Conservation (phyloP, 2,888 invertebrate genomes). For the Zygogramma bicolorata region DNA sequence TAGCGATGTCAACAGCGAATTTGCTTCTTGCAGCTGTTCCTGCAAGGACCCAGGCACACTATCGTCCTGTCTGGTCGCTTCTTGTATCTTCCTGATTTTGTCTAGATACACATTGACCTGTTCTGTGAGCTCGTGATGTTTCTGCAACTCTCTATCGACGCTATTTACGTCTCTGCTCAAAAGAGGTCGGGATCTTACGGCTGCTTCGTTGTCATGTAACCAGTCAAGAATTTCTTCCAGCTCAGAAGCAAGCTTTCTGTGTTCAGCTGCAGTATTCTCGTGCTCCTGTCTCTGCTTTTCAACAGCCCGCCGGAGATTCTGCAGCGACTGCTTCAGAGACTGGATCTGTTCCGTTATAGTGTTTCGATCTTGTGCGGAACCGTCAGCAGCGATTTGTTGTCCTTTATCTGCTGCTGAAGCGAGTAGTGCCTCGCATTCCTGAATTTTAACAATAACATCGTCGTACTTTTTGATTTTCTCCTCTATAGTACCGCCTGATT, state of each 20-base stretch:
- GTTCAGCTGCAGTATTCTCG: constrained; percentile 88
- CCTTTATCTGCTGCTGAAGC: constrained; percentile 93
- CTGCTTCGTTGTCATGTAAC: constrained; percentile 85
- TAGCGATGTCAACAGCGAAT: constrained; percentile 80
- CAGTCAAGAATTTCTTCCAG: constrained; percentile 86
- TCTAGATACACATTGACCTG: constrained; percentile 80
- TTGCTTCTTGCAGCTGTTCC: constrained; percentile 88
- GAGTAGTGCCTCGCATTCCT: constrained; percentile 89
- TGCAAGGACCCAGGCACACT: constrained; percentile 83
- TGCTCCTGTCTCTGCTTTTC: constrained; percentile 90
- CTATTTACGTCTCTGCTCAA: constrained; percentile 82
- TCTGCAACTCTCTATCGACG: constrained; percentile 84
- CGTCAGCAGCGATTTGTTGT: constrained; percentile 92
- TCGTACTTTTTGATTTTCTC: constrained; percentile 91
- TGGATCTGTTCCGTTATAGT: constrained; percentile 90
- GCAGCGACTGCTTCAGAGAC: constrained; percentile 85
- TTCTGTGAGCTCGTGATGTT: constrained; percentile 77
- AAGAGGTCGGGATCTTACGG: constrained; percentile 85
- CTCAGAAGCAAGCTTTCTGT: constrained; percentile 85
- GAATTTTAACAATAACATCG: constrained; percentile 86
- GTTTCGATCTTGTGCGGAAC: constrained; percentile 87
- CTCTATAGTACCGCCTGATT: constrained; percentile 83
- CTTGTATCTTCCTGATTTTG: constrained; percentile 73
- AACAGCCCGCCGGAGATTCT: constrained; percentile 82
- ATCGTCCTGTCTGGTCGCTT: constrained; percentile 79